phyloP scores from a whole-genome alignment of 2,113 vertebrate species.

The Nannospalax galili region DNA sequence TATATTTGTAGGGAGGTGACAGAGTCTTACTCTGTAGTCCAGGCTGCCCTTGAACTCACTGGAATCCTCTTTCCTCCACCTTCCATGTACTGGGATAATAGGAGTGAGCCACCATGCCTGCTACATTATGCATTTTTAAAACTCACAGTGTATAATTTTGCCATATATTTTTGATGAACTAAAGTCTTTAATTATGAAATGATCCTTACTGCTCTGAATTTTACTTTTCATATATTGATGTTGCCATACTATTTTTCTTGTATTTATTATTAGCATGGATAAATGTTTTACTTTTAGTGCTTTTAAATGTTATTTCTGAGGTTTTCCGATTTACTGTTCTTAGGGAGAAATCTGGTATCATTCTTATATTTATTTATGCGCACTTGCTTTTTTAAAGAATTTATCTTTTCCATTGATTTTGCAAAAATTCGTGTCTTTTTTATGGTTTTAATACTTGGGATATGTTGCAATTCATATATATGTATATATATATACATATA shows the following conservation, averaged over 20 bases:
- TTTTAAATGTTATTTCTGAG: constrained; percentile 14
- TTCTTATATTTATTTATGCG: not conserved
- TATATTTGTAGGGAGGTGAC: not conserved
- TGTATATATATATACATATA: too few relatives aligned
- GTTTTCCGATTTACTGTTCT: not conserved
- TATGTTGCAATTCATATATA: constrained; percentile 35
- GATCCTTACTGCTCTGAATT: not conserved
- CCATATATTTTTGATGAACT: not conserved
- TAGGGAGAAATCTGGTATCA: not conserved
- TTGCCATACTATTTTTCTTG: not conserved
- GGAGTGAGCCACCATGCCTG: too few relatives aligned
- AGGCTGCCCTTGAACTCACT: not conserved
- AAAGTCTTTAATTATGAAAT: constrained; percentile 3
- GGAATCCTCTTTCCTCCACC: not conserved
- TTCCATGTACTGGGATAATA: not conserved
- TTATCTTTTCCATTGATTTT: constrained; percentile 52
- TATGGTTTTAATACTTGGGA: not conserved
- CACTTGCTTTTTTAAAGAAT: not conserved
- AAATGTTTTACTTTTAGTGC: not conserved
- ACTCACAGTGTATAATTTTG: not conserved
- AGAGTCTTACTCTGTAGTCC: not conserved
- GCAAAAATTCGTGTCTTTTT: not conserved
- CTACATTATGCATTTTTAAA: constrained; percentile 16
- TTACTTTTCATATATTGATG: not conserved
- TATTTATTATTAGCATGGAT: constrained; percentile 5